Conservation (phyloP, 2,113 vertebrate species). For the Syrmaticus mikado region DNA sequence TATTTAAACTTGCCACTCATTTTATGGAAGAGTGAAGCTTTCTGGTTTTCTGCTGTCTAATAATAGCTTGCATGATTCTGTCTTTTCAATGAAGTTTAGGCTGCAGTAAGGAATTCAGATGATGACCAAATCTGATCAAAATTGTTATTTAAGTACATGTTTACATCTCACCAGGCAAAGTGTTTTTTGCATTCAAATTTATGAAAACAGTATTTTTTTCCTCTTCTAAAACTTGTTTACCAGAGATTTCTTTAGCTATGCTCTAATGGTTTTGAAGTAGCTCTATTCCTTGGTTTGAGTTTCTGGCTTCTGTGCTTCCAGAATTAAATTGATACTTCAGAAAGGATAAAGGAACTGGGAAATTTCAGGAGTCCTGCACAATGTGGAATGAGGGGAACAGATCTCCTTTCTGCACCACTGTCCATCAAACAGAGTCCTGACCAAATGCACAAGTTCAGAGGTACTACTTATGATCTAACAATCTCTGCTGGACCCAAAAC, state of each 20-base stretch:
- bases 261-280: not conserved
- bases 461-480: not conserved
- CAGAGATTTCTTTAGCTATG: not conserved
- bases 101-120: not conserved
- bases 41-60: not conserved
- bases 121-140: not conserved
- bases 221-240: not conserved
- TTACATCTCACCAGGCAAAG: not conserved
- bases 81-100: not conserved
- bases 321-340: not conserved
- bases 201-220: not conserved
- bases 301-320: not conserved
- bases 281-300: not conserved
- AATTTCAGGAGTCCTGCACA: not conserved
- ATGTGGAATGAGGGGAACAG: not conserved
- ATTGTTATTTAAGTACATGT: not conserved
- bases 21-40: conserved; percentile 31
- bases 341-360: not conserved
- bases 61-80: not conserved
- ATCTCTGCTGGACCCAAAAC: not conserved
- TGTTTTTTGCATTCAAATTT: not conserved
- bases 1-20: not conserved
- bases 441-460: not conserved
- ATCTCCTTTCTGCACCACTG: not conserved
- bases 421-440: not conserved